Percentiles rank a stretch among this genome's conserved stretches.
These are phyloP conservation scores for Ammodytes dubius DNA, from an alignment of 2,113 vertebrate genomes.

Conservation along the genomic window DNA sequence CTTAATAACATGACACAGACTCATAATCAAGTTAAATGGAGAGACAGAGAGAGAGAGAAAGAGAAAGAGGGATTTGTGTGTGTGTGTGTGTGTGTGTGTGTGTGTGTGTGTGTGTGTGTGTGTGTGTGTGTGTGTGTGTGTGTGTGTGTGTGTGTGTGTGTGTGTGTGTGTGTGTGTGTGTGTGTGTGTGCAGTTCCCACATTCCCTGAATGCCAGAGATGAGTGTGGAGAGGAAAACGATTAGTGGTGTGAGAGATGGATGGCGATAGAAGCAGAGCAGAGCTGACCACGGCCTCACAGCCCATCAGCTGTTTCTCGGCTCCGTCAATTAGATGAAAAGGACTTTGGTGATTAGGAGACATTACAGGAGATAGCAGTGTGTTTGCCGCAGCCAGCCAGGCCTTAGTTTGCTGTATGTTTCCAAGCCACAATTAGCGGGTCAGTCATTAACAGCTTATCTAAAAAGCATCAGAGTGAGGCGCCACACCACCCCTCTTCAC, in stretches of 20 bases:
- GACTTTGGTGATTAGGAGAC: constrained; percentile 57
- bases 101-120: too few species aligned
- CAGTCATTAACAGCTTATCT: constrained; percentile 52
- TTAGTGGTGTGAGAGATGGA: constrained; percentile 51
- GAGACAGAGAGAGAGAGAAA: constrained; percentile 14
- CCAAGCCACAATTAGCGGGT: constrained; percentile 32
- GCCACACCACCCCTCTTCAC: constrained; percentile 22
- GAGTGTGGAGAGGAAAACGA: constrained; percentile 63
- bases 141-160: too few species aligned
- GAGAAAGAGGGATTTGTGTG: too few species aligned
- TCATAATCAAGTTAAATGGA: constrained; percentile 43
- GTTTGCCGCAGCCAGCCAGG: constrained; percentile 30
- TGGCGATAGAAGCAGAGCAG: constrained; percentile 39
- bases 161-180: too few species aligned
- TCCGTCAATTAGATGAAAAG: constrained; percentile 49
- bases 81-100: too few species aligned
- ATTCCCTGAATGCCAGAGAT: constrained; percentile 56
- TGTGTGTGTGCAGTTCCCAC: constrained; percentile 9
- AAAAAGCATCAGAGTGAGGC: constrained; percentile 16
- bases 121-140: too few species aligned
- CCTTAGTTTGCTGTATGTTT: constrained; percentile 23
- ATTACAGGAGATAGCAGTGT: constrained; percentile 57
- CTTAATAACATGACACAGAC: constrained; percentile 27
- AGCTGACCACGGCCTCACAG: constrained; percentile 40
- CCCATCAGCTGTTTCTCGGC: constrained; percentile 58